Evolutionary conservation across 2,888 invertebrate species (phyloP), one percentile per base, ranked within the genome.

Genomic region (Drosophila paramelanica): DNA sequence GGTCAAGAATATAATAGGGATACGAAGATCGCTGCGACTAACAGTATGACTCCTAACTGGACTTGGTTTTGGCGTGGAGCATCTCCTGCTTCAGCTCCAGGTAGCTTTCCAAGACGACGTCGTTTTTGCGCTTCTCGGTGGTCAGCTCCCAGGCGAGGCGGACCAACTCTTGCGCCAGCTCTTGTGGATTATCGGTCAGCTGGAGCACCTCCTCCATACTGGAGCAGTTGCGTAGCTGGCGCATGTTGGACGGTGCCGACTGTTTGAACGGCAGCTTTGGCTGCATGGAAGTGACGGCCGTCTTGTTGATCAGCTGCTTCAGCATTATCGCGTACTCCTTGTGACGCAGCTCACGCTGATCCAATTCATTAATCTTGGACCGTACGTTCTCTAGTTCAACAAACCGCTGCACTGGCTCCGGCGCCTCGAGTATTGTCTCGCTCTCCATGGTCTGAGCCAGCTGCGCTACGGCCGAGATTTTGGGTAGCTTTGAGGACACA

Each of bases 361-460:
- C 79, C 6, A 72, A 14, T 2, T 78, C 79, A 14, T 66, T 69
- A 0, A 79, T 68, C 6, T 50, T 55, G 3, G 79, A 70, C 0
- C 41, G 53, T 1, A 49, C 43, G 39, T 68, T 14, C 17, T 61
- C 41, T 17, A 59, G 33, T 2, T 57, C 49, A 2, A 68, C 56
- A n/a, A 51, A 33, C 8, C 71, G 75, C 8, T 46, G 56, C 0
- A 53, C 23, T 0, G 60, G 59, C 11, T 77, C 62, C 46, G 67
- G 71, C 0, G 77, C 42, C 46, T 64, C 55, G 39, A 25, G 17
- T 10, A 14, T 38, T 0, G 52, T 50, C 0, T 41, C 31, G 3
- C 42, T n/a, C 4, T 59, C 50, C 2, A 11, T n/a, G 42, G 13
- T 1, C 13, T 52, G 20, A 10, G 61, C 59, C 8, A 72, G 14